Conservation (phyloP, 2,113 vertebrate genomes). For the Donacobius atricapilla region DNA sequence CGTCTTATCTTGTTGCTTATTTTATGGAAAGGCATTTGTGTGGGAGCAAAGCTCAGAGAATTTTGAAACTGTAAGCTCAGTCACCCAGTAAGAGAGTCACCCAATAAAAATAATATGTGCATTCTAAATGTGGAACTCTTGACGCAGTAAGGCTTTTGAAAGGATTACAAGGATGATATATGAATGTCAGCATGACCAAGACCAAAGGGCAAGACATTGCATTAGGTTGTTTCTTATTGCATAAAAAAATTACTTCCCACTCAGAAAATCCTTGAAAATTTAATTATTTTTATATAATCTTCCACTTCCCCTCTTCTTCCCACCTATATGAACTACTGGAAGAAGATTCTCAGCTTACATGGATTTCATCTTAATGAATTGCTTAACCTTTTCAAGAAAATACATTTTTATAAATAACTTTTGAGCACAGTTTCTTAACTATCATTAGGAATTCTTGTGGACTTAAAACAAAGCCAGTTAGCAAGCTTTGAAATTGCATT, state of each 20-base stretch:
- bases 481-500: background rate
- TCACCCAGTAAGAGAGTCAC: background rate
- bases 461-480: constrained; percentile 1
- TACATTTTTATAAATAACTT: background rate
- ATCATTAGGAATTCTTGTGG: background rate
- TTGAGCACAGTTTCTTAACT: background rate
- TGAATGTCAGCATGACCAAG: background rate
- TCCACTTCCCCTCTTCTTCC: background rate
- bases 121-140: background rate
- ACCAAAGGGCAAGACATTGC: background rate
- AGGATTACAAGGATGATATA: background rate
- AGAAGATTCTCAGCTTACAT: background rate
- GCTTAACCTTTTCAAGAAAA: background rate
- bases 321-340: background rate
- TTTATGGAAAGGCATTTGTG: background rate
- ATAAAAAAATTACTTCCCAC: background rate
- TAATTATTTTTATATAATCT: constrained; percentile 6
- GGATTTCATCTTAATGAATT: background rate
- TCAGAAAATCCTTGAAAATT: constrained; percentile 10
- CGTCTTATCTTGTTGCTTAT: background rate
- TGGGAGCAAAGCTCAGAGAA: background rate
- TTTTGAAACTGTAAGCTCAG: constrained; percentile 4
- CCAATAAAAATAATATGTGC: background rate
- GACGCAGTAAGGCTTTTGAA: background rate
- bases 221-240: constrained; percentile 8